Evolutionary conservation across 2,797 vertebrate species (phyloP), one percentile per base, ranked within the genome.

Genomic region (Spea hammondii): DNA sequence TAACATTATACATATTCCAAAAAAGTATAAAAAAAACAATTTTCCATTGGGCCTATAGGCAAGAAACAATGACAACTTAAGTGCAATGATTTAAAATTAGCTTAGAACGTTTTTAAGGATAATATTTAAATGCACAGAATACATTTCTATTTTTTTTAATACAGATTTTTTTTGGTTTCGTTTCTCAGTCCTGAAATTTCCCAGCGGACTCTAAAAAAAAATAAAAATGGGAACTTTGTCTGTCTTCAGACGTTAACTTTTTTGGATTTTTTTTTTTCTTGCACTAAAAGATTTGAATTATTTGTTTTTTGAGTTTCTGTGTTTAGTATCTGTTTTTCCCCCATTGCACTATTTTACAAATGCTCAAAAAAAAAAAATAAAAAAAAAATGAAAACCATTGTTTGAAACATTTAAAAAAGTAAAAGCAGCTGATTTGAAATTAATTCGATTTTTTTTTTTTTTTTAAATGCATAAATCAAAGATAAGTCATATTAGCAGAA

Each of bases 1-100:
- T 66, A 66, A n/a, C 17, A 8, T 55, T 46, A 8, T 70, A 51
- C 51, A 51, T 76, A 73, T 66, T 71, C 54, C n/a, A 80, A 69
- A 59, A 50, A 54, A 1, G 6, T 6, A 6, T 62, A 47, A 60
- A 62, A 48, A 60, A 64, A 50, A 70, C 51, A 11, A 47, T 5
- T 60, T 49, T 62, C 55, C 65, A 65, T 44, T 62, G 74, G 79
- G 70, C 69, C 65, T 81, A 77, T 71, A 59, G 59, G 74, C 68
- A 77, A 67, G 75, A 67, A 70, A 73, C 74, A 76, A 70, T 72
- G 17, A 80, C 14, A 75, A 68, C 70, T 68, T 69, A 82, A 77
- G 74, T 77, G 79, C 79, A 82, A 82, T 82, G 79, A 77, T 77
- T 73, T 82, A 47, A 80, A 77, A 77, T 70, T 73, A 82, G 79